Conservation (phyloP, 1,140 invertebrate species). For the Forficula auricularia region DNA sequence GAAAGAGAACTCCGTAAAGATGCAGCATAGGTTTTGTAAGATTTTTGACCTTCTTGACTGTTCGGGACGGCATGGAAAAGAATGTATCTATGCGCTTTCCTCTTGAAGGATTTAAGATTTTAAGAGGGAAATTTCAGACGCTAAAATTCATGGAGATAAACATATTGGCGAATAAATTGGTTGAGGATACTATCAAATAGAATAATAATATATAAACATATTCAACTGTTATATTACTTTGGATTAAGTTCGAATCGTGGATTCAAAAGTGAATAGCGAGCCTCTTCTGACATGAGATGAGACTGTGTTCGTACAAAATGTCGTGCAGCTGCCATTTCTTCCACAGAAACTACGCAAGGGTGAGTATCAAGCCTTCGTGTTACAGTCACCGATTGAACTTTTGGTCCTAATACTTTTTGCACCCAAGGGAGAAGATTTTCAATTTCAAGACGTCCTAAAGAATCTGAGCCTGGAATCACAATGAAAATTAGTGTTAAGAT, state of each 20-base stretch:
- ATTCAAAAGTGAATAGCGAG: slow-evolving; percentile 68
- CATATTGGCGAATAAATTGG: too few relatives aligned
- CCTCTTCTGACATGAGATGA: slow-evolving; percentile 66
- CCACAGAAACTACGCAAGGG: slow-evolving; percentile 84
- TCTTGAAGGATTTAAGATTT: background rate
- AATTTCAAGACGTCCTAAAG: slow-evolving; percentile 50
- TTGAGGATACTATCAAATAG: slow-evolving; percentile 1
- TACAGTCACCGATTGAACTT: slow-evolving; percentile 62
- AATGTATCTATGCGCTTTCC: too few relatives aligned
- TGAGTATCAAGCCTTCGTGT: slow-evolving; percentile 71
- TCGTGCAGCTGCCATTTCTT: slow-evolving; percentile 87
- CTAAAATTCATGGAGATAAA: too few relatives aligned
- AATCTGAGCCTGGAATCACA: slow-evolving; percentile 36
- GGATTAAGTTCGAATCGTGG: slow-evolving; percentile 88
- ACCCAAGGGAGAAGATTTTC: slow-evolving; percentile 64
- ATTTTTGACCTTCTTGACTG: too few relatives aligned
- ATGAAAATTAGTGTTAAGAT: slow-evolving; percentile 1
- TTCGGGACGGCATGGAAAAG: too few relatives aligned
- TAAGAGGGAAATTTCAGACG: background rate
- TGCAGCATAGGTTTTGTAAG: too few relatives aligned
- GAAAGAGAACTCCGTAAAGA: too few relatives aligned
- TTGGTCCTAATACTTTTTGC: slow-evolving; percentile 51
- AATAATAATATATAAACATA: slow-evolving; percentile 3
- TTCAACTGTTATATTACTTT: slow-evolving; percentile 35
- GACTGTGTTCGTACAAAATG: slow-evolving; percentile 85